Evolutionary conservation across 2,888 invertebrate species (phyloP).

Genomic region (Pheosia gnoma): DNA sequence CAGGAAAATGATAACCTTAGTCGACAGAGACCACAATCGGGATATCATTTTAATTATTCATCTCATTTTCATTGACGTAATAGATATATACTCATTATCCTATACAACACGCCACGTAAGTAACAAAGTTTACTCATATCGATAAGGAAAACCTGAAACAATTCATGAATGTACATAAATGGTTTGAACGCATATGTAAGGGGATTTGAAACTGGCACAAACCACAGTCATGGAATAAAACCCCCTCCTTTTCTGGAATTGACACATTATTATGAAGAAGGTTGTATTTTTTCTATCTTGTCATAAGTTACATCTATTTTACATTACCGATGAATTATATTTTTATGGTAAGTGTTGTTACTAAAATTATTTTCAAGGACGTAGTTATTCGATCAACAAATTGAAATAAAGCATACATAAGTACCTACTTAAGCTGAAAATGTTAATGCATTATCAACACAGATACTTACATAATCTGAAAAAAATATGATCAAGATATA

Average conservation of each 20-base stretch:
- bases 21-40: background rate
- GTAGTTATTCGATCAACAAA: no score
- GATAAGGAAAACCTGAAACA: background rate
- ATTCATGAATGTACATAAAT: constrained; percentile 1
- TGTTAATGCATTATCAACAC: background rate
- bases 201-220: background rate
- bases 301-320: no score
- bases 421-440: background rate
- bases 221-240: background rate
- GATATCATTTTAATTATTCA: background rate
- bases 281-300: no score
- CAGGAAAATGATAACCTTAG: background rate
- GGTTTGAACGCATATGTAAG: background rate
- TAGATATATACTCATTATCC: background rate
- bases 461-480: background rate
- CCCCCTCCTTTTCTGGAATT: background rate
- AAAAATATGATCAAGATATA: background rate
- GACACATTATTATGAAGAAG: no score
- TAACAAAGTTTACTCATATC: background rate
- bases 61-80: background rate
- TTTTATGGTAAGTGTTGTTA: no score
- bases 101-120: background rate
- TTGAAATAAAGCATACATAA: no score
- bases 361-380: no score
- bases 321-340: no score